Evolutionary conservation across 1,140 invertebrate genomes (phyloP), one percentile per base, ranked within the genome.

Genomic region (Drosophila chauvacae): DNA sequence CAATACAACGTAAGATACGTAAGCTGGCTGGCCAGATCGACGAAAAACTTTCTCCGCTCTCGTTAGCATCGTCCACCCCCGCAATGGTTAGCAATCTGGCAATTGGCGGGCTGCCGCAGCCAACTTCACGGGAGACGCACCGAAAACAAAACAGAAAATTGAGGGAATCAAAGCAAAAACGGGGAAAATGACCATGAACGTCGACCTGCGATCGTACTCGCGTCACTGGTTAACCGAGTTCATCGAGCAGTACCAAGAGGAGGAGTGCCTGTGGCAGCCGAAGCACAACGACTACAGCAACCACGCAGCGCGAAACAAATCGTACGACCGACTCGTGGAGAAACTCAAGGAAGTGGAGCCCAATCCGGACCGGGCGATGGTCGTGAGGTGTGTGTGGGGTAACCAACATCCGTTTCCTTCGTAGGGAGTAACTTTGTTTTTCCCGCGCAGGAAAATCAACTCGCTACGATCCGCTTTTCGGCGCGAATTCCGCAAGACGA

Each of bases 241-340:
- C 23, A 93, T 93, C 59, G 91, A 91, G 26, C 81, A 86, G 16
- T 93, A 92, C 71, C 91, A 92, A 68, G 80, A 79, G 58, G 92
- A 92, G 55, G 91, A 91, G 69, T 93, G 91, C 45, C 63, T 93
- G 41, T 93, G 92, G 92, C 90, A 92, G 63, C 91, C 92, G 2
- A 92, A 91, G 57, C 91, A 91, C 74, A 91, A 90, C 14, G 92
- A 93, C 48, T 93, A 93, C 64, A 92, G 91, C 47, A 92, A 93
- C 61, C 84, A 93, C 57, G 68, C 72, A 30, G 73, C 78, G n/a
- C 70, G 88, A 4, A 92, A 92, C 59, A 90, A 81, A 61, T 82
- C 91, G 11, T 92, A 92, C 71, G 91, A 92, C 48, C 82, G 87
- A 51, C 55, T 92, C 16, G 91, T 91, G 4, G 91, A 92, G 70